A percentile compares a stretch with the other conserved stretches of the same genome.
phyloP scores from a whole-genome alignment of 2,888 invertebrate genomes.

The Thera britannica region DNA sequence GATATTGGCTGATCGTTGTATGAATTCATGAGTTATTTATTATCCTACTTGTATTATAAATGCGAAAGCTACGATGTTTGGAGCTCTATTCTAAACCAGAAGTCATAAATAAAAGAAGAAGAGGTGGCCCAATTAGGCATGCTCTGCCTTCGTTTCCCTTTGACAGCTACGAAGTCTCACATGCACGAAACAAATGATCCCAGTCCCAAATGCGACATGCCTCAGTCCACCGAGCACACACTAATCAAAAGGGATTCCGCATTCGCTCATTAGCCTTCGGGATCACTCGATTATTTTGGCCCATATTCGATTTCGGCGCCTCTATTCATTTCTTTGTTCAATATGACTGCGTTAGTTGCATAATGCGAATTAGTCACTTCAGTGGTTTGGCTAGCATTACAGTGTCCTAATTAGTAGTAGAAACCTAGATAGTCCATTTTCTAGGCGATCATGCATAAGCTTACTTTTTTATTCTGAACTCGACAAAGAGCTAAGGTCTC shows the following conservation, averaged over 20 bases:
- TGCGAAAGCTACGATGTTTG: too few relatives aligned
- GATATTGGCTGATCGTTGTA: too few relatives aligned
- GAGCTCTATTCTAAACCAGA: neutral
- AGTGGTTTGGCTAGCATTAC: neutral
- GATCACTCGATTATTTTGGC: conserved; percentile 18
- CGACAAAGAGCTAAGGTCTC: too few relatives aligned
- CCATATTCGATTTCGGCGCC: conserved; percentile 8
- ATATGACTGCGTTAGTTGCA: neutral
- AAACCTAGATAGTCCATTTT: neutral
- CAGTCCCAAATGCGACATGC: neutral
- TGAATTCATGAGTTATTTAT: too few relatives aligned
- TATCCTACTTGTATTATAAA: too few relatives aligned
- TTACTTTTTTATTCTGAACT: too few relatives aligned
- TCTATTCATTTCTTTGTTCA: neutral
- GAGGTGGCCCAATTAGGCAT: neutral
- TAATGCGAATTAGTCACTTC: neutral
- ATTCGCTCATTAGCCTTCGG: conserved; percentile 35
- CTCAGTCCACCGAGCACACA: conserved; percentile 10
- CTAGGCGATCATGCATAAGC: neutral
- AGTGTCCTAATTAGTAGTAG: neutral
- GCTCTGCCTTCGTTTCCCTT: neutral
- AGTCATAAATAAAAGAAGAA: neutral
- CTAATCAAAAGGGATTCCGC: conserved; percentile 24
- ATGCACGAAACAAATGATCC: conserved; percentile 3
- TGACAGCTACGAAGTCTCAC: conserved; percentile 3